Evolutionary conservation across 2,888 invertebrate species (phyloP).

Genomic region (Melanargia galathea): DNA sequence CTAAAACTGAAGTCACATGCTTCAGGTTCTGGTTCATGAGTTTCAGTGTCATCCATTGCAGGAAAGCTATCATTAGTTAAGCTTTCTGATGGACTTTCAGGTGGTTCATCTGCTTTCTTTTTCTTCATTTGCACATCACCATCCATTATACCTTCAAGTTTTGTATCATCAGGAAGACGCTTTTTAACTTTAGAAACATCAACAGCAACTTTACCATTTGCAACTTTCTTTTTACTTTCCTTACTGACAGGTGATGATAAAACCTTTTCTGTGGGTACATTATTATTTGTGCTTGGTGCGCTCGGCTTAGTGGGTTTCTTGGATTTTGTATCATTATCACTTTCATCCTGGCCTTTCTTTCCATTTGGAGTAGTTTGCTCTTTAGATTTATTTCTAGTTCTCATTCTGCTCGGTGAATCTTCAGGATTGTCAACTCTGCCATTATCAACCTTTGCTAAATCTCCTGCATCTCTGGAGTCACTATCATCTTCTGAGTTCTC

Average conservation of each 20-base stretch:
- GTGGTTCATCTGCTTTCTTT: constrained; percentile 77
- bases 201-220: constrained; percentile 72
- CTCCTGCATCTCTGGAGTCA: constrained; percentile 92
- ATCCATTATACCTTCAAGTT: constrained; percentile 83
- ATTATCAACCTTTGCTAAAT: constrained; percentile 92
- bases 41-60: constrained; percentile 87
- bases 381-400: constrained; percentile 92
- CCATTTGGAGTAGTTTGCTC: constrained; percentile 84
- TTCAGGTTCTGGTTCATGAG: constrained; percentile 75
- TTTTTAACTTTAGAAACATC: constrained; percentile 83
- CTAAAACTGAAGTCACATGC: constrained; percentile 77
- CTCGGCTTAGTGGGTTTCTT: constrained; percentile 66
- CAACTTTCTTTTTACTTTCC: constrained; percentile 71
- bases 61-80: constrained; percentile 93
- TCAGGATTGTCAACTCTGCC: constrained; percentile 88
- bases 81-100: constrained; percentile 91
- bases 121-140: constrained; percentile 83
- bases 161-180: constrained; percentile 80
- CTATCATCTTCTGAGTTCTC: constrained; percentile 98
- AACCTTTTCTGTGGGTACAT: constrained; percentile 63
- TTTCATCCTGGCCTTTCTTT: constrained; percentile 76
- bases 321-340: constrained; percentile 73
- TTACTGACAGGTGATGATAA: constrained; percentile 69
- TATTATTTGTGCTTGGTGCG: constrained; percentile 71
- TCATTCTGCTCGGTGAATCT: constrained; percentile 93